Base-by-base conservation (phyloP, 2,888 invertebrate species). In the Amblyteles armatorius region DNA sequence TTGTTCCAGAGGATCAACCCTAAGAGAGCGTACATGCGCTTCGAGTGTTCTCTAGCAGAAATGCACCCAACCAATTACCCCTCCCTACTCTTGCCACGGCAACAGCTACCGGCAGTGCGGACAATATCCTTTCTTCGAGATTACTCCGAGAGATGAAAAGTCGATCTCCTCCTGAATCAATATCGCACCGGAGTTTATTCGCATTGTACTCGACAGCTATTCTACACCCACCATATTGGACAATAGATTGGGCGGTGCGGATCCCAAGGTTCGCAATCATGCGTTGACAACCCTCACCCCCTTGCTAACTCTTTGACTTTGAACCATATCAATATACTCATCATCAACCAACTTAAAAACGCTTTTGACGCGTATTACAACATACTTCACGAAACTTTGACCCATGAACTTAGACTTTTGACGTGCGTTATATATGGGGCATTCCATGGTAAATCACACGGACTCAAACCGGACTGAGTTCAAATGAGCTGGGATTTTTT, bases 61-160 rank as follows among this genome's bases (percentile, higher is more conserved):
- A 79, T 77, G 73, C 68, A 73, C 72, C 82, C 85, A 52, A 85
- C 72, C 85, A 85, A 85, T 85, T 85, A 80, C 68, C 74, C 72
- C 68, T 52, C 50, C 33, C 36, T 22, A 33, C 22, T 33, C 40
- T 52, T 22, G 76, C 44, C 50, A 40, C 67, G 60, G 44, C 77
- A 82, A 68, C 72, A 82, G 74, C 74, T 82, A 67, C 84, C 72
- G 79, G 50, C 85, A 69, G 82, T 79, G 67, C 79, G 73, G 63
- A 85, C 85, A 85, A 85, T 85, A 80, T 68, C 79, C 82, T 82
- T 85, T 82, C 82, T 85, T 85, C 79, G 85, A 82, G 85, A 85
- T 80, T 85, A 85, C 85, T 85, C 82, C 13, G 72, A 48, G 79
- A 76, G 85, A 85, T 85, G 85, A 82, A 74, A 85, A 85, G 85